These are phyloP conservation scores for Cantharis flavilabris DNA, from an alignment of 2,888 invertebrate genomes.

Conservation along the genomic window DNA sequence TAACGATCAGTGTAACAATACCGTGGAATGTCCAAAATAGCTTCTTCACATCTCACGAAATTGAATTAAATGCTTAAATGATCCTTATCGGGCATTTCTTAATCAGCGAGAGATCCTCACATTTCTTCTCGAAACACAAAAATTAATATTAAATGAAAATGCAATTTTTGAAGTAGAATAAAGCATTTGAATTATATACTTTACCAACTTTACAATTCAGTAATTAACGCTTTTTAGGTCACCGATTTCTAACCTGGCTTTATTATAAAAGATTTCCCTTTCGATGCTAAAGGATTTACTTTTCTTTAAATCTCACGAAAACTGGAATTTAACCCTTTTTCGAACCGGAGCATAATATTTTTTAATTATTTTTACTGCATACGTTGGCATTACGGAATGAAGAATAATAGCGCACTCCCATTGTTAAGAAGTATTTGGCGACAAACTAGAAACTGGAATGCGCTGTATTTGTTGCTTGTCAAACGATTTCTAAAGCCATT, in stretches of 20 bases:
- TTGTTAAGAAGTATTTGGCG: background rate
- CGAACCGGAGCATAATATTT: background rate
- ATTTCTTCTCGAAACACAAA: background rate
- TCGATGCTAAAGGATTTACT: background rate
- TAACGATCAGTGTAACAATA: background rate
- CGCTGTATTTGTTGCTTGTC: background rate
- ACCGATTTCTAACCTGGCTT: background rate
- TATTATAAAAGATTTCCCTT: background rate
- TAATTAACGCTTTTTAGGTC: conserved; percentile 1
- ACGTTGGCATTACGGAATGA: background rate
- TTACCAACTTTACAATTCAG: background rate
- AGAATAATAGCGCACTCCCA: background rate
- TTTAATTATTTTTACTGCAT: background rate
- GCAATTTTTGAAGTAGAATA: background rate
- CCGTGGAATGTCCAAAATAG: background rate
- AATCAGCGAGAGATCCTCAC: background rate
- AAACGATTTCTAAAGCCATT: background rate
- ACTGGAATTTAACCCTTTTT: background rate
- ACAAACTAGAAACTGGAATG: background rate
- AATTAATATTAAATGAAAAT: background rate
- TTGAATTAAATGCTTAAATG: background rate
- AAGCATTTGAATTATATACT: background rate
- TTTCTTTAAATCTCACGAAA: background rate
- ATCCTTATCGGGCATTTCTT: background rate
- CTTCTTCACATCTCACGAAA: background rate